Conservation (phyloP, 2,113 vertebrate species). For the Cacatua alba region DNA sequence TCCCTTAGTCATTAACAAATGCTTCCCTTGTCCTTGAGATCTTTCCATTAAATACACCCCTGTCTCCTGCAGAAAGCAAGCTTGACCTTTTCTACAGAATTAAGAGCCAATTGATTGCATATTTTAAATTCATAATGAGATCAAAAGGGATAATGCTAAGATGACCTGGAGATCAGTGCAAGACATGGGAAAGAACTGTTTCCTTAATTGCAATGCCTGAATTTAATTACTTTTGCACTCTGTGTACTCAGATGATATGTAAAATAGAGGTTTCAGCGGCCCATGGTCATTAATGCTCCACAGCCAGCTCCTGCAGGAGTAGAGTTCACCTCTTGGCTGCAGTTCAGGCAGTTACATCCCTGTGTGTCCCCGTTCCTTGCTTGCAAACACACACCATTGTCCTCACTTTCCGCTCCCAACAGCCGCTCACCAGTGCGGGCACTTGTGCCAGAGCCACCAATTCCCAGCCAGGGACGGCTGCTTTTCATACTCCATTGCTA, state of each 20-base stretch:
- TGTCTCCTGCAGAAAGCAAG: background rate
- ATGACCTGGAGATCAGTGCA: constrained; percentile 24
- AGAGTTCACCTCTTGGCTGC: background rate
- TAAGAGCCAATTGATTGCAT: constrained; percentile 32
- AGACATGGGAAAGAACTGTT: constrained; percentile 55
- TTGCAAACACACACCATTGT: rapidly evolving
- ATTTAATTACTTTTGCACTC: constrained; percentile 23
- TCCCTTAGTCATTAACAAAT: background rate
- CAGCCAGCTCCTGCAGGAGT: background rate
- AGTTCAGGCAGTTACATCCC: background rate
- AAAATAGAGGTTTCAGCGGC: background rate
- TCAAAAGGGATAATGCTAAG: constrained; percentile 39
- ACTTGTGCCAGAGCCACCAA: background rate
- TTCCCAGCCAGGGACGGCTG: background rate
- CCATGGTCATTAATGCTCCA: background rate
- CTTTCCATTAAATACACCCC: background rate
- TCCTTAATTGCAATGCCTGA: constrained; percentile 34
- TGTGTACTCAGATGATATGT: background rate
- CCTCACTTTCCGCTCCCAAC: background rate
- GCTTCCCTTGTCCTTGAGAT: constrained; percentile 44
- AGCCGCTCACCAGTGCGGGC: rapidly evolving
- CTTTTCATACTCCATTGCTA: rapidly evolving
- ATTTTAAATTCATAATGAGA: constrained; percentile 62
- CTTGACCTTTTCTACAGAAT: constrained; percentile 19
- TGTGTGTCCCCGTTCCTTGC: background rate